These are phyloP conservation scores for Conomelus anceps DNA, from an alignment of 2,888 invertebrate genomes.

Conservation along the genomic window DNA sequence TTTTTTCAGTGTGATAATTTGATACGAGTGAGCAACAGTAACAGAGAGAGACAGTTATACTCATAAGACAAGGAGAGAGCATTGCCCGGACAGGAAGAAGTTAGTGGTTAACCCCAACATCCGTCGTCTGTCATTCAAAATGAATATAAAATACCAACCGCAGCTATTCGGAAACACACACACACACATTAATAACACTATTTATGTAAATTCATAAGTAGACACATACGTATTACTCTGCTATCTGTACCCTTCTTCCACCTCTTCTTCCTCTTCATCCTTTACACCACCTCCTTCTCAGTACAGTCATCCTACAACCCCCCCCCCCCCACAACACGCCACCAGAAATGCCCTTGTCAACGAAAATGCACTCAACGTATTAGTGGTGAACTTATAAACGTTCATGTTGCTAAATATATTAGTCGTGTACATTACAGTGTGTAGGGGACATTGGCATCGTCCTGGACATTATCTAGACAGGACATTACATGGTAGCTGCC, in stretches of 20 bases:
- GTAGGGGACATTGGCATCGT: not conserved
- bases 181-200: not conserved
- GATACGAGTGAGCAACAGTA: not conserved
- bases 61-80: not conserved
- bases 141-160: not conserved
- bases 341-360: not conserved
- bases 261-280: too few species aligned
- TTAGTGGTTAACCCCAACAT: not conserved
- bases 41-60: too few species aligned
- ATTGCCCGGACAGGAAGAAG: not conserved
- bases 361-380: not conserved
- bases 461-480: not conserved
- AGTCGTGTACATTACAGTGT: not conserved
- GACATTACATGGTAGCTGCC: not conserved
- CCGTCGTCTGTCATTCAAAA: not conserved
- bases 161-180: not conserved
- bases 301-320: not conserved
- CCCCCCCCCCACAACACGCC: not conserved
- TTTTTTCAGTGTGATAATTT: too few species aligned
- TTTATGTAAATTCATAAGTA: not conserved
- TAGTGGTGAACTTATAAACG: not conserved
- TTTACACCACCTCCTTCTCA: too few species aligned
- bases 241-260: too few species aligned
- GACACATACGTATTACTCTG: too few species aligned
- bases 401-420: not conserved